Evolutionary conservation across 2,888 invertebrate species (phyloP).

Genomic region (Drosophila mimica): DNA sequence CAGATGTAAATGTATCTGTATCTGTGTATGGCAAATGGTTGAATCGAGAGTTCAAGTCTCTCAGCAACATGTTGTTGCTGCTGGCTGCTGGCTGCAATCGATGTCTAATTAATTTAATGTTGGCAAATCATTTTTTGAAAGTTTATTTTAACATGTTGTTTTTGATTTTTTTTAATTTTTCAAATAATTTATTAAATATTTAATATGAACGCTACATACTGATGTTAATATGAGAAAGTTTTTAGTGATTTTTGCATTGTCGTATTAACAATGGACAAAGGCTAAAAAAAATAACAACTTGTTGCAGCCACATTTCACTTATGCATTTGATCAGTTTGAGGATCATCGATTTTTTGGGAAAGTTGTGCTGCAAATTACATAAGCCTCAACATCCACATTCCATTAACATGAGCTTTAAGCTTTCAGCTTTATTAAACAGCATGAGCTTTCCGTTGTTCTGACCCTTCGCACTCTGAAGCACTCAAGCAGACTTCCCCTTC

Average conservation of each 20-base stretch:
- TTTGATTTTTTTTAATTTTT: constrained; percentile 1
- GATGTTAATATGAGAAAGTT: constrained; percentile 49
- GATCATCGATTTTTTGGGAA: constrained; percentile 4
- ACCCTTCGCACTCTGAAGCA: constrained; percentile 49
- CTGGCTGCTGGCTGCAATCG: constrained; percentile 25
- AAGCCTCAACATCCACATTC: background rate
- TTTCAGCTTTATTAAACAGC: background rate
- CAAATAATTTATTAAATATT: constrained; percentile 37
- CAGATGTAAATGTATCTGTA: background rate
- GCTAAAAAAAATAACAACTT: constrained; percentile 1
- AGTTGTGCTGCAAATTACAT: constrained; percentile 1
- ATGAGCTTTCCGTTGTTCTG: constrained; percentile 6
- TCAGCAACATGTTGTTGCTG: constrained; percentile 48
- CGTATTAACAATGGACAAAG: background rate
- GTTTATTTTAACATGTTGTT: constrained; percentile 29
- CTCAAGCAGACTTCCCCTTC: constrained; percentile 73
- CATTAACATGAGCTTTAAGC: background rate
- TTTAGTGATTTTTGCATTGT: background rate
- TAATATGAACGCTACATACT: constrained; percentile 23
- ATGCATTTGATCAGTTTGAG: background rate
- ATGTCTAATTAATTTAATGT: constrained; percentile 42
- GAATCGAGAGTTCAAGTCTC: constrained; percentile 18
- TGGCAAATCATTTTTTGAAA: constrained; percentile 48
- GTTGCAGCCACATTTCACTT: background rate
- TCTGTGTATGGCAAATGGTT: background rate